Conservation (phyloP, 92 coral and sea anemone genomes). For the Porites lobata region DNA sequence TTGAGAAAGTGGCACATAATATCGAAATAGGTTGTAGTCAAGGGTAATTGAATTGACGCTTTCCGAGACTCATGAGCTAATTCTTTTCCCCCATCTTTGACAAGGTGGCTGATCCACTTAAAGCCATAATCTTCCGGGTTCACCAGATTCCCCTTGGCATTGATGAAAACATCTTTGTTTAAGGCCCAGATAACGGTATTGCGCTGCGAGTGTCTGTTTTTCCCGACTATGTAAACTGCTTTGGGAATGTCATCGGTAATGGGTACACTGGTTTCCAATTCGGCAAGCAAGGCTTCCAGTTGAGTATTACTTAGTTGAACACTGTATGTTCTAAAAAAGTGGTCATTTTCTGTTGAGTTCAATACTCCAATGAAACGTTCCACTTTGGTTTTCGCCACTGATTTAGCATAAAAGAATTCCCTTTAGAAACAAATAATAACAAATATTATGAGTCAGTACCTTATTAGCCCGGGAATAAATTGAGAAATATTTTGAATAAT, state of each 20-base stretch:
- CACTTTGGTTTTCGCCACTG: conserved; percentile 35
- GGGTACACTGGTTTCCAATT: conserved; percentile 7
- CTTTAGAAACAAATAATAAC: conserved; percentile 2
- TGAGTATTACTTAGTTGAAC: conserved; percentile 21
- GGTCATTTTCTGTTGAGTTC: neutral
- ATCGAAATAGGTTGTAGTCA: conserved; percentile 34
- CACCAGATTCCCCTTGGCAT: conserved; percentile 32
- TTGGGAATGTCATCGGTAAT: conserved; percentile 36
- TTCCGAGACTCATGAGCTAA: conserved; percentile 38
- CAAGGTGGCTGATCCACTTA: conserved; percentile 61
- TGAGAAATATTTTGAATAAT: no score
- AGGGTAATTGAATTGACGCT: conserved; percentile 37
- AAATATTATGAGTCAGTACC: no score
- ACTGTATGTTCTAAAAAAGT: conserved; percentile 14
- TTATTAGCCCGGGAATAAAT: no score
- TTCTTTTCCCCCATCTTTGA: conserved; percentile 48
- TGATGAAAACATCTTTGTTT: conserved; percentile 26
- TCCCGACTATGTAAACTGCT: conserved; percentile 51
- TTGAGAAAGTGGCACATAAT: conserved; percentile 48
- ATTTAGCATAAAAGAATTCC: conserved; percentile 35
- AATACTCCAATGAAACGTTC: conserved; percentile 17
- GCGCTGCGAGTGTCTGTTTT: conserved; percentile 1
- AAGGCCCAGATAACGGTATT: conserved; percentile 39
- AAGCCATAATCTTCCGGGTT: conserved; percentile 37
- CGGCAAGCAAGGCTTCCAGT: conserved; percentile 31